Evolutionary conservation across 2,888 invertebrate species (phyloP).

Genomic region (Eubasilissa splendida): DNA sequence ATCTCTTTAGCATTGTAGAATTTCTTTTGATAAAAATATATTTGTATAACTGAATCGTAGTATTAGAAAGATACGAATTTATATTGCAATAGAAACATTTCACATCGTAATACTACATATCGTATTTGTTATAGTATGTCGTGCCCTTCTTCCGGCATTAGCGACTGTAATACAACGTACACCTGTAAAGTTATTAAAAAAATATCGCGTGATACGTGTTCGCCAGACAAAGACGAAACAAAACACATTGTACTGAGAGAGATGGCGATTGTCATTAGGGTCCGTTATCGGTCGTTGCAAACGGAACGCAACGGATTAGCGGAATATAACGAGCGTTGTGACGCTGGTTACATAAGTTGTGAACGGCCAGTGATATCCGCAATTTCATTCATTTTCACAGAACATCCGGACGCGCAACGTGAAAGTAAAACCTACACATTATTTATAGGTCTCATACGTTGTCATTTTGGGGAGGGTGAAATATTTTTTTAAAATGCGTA

Average conservation of each 20-base stretch:
- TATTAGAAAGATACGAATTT: too few relatives aligned
- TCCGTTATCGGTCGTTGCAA: conserved; percentile 1
- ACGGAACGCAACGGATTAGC: background rate
- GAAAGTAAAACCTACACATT: background rate
- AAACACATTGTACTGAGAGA: background rate
- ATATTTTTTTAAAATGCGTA: too few relatives aligned
- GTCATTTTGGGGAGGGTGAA: too few relatives aligned
- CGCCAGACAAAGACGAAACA: background rate
- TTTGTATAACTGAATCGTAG: too few relatives aligned
- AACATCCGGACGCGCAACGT: background rate
- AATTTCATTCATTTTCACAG: conserved; percentile 7
- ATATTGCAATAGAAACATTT: background rate
- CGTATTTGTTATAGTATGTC: background rate
- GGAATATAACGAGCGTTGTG: conserved; percentile 7
- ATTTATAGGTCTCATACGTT: too few relatives aligned
- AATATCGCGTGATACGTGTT: background rate
- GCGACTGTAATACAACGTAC: too few relatives aligned
- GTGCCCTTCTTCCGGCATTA: background rate
- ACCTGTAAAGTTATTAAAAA: conserved; percentile 2
- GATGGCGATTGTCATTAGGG: conserved; percentile 3
- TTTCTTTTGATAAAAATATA: too few relatives aligned
- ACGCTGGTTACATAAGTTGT: background rate
- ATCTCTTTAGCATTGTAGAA: too few relatives aligned
- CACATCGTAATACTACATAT: background rate
- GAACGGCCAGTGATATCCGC: background rate